Evolutionary conservation across 2,113 vertebrate genomes (phyloP).

Genomic region (Saccopteryx bilineata): DNA sequence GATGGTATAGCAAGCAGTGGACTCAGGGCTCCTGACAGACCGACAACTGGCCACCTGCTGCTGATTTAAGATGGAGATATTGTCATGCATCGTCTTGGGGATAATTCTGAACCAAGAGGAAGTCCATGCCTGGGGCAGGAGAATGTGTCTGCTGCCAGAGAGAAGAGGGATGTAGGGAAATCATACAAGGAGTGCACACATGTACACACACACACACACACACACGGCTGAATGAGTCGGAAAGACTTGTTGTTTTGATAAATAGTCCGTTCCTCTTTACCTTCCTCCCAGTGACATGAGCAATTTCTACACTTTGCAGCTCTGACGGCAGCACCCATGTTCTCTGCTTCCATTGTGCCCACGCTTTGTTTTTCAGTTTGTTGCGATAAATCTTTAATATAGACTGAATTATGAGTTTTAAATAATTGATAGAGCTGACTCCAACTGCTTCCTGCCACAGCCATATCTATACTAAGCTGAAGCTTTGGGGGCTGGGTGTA

Average conservation of each 20-base stretch:
- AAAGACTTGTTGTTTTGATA: background rate
- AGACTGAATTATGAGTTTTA: conserved; percentile 75
- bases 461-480: background rate
- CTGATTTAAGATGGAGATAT: background rate
- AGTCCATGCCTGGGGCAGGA: background rate
- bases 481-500: background rate
- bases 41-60: fast-evolving
- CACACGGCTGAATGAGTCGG: background rate
- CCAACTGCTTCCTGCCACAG: background rate
- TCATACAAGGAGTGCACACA: fast-evolving
- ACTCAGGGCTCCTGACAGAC: background rate
- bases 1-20: background rate
- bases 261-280: background rate
- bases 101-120: conserved; percentile 10
- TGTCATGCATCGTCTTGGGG: background rate
- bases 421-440: conserved; percentile 74
- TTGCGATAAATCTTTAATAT: conserved; percentile 80
- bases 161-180: background rate
- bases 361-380: conserved; percentile 73
- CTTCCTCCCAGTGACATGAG: background rate
- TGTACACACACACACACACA: background rate
- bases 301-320: background rate
- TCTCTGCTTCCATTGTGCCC: conserved; percentile 6
- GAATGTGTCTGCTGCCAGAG: background rate
- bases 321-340: background rate